Percentiles rank a stretch among this genome's conserved stretches.
Conservation (phyloP, 2,797 vertebrate genomes). For the Antennarius maculatus region DNA sequence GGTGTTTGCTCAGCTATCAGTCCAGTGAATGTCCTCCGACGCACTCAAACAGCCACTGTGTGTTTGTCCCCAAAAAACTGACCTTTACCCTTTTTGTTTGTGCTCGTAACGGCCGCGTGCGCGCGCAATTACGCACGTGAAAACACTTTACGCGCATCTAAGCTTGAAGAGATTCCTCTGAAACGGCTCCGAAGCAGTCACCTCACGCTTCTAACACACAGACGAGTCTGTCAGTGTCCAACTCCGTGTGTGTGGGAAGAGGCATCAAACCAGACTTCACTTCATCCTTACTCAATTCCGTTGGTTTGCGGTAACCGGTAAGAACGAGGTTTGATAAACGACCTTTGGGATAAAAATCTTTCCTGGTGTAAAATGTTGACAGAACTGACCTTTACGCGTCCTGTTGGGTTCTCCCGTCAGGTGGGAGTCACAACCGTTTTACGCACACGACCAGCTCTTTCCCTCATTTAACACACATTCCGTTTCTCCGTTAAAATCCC, state of each 20-base stretch:
- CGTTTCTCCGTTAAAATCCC: conserved; percentile 12
- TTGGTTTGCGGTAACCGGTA: not conserved
- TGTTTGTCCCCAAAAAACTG: conserved; percentile 26
- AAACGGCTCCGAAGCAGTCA: too few relatives aligned
- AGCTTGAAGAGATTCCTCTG: not conserved
- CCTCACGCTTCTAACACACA: too few relatives aligned
- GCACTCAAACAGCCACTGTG: conserved; percentile 33
- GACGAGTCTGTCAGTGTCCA: not conserved
- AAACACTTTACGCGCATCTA: conserved; percentile 3
- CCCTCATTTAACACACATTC: not conserved
- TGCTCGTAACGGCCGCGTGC: not conserved
- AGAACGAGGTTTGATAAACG: not conserved
- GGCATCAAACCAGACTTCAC: not conserved
- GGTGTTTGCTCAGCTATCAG: conserved; percentile 40
- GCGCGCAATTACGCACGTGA: conserved; percentile 12
- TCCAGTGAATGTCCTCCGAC: conserved; percentile 5
- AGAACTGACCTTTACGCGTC: not conserved
- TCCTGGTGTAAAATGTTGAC: not conserved
- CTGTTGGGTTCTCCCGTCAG: not conserved
- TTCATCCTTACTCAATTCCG: not conserved
- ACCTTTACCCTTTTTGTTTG: conserved; percentile 56
- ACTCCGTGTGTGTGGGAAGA: not conserved
- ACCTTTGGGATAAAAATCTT: not conserved
- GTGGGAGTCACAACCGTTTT: not conserved
- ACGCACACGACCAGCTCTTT: not conserved